Conservation (phyloP, 1,140 invertebrate genomes). For the Bombyx mori region DNA sequence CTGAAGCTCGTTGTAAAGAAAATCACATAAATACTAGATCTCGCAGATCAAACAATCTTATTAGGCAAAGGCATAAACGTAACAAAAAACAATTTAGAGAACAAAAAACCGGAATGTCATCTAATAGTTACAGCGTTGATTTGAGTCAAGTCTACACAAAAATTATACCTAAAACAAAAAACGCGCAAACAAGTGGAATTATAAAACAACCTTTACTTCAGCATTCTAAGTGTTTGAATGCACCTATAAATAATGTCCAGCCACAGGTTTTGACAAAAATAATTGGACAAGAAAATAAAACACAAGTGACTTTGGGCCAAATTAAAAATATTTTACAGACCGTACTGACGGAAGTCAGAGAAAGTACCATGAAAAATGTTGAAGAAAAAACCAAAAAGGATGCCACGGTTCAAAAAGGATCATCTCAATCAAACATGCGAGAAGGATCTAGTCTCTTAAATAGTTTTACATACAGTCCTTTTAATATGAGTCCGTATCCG, state of each 20-base stretch:
- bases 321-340: slow-evolving; percentile 53
- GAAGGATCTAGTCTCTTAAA: slow-evolving; percentile 32
- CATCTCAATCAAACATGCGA: slow-evolving; percentile 30
- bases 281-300: slow-evolving; percentile 25
- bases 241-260: slow-evolving; percentile 20
- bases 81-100: background rate
- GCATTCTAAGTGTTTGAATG: slow-evolving; percentile 31
- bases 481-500: slow-evolving; percentile 30
- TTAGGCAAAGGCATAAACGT: slow-evolving; percentile 4
- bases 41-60: slow-evolving; percentile 5
- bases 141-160: slow-evolving; percentile 25
- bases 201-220: slow-evolving; percentile 21
- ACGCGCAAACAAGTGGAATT: slow-evolving; percentile 21
- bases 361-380: slow-evolving; percentile 21
- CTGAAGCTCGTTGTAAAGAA: slow-evolving; percentile 8
- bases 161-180: slow-evolving; percentile 11
- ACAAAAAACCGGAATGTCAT: slow-evolving; percentile 11
- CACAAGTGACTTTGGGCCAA: slow-evolving; percentile 44
- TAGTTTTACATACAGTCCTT: slow-evolving; percentile 42
- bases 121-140: slow-evolving; percentile 24
- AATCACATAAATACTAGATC: slow-evolving; percentile 4
- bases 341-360: slow-evolving; percentile 50
- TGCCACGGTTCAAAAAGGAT: slow-evolving; percentile 43
- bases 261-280: slow-evolving; percentile 22
- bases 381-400: slow-evolving; percentile 35